Evolutionary conservation across 2,888 invertebrate genomes (phyloP).

Genomic region (Brachyptera putata): DNA sequence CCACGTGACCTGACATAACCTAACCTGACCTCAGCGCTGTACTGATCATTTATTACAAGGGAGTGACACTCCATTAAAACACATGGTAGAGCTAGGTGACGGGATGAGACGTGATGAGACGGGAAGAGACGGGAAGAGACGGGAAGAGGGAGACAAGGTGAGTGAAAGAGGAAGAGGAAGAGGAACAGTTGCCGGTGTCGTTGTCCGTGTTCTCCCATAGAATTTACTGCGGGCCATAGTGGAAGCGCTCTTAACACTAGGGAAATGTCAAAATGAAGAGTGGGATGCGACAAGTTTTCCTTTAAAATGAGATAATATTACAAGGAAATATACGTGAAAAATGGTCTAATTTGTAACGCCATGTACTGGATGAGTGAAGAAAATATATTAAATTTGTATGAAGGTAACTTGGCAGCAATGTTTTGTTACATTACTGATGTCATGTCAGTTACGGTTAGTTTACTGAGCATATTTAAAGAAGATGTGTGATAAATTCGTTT

Average conservation of each 20-base stretch:
- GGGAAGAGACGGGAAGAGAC: slow-evolving; percentile 5
- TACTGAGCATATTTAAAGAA: no score
- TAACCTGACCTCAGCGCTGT: slow-evolving; percentile 24
- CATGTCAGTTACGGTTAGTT: neutral
- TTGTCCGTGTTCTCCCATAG: no score
- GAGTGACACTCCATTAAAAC: slow-evolving; percentile 40
- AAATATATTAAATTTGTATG: no score
- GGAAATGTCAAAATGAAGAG: neutral
- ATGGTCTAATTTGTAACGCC: no score
- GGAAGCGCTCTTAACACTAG: neutral
- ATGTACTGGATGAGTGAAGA: no score
- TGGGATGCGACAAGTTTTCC: no score
- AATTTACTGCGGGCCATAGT: neutral
- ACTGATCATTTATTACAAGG: slow-evolving; percentile 39
- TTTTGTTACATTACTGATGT: no score
- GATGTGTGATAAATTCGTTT: no score
- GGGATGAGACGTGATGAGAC: neutral
- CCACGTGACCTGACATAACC: slow-evolving; percentile 20
- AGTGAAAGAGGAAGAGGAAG: slow-evolving; percentile 1
- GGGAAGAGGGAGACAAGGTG: neutral
- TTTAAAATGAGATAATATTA: no score
- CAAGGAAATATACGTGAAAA: neutral
- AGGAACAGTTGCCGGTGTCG: slow-evolving; percentile 2
- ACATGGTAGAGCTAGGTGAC: slow-evolving; percentile 5
- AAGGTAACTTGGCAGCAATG: no score